A percentile compares a stretch with the other conserved stretches of the same genome.
phyloP scores from a whole-genome alignment of 2,113 vertebrate species.

The Gobius niger region DNA sequence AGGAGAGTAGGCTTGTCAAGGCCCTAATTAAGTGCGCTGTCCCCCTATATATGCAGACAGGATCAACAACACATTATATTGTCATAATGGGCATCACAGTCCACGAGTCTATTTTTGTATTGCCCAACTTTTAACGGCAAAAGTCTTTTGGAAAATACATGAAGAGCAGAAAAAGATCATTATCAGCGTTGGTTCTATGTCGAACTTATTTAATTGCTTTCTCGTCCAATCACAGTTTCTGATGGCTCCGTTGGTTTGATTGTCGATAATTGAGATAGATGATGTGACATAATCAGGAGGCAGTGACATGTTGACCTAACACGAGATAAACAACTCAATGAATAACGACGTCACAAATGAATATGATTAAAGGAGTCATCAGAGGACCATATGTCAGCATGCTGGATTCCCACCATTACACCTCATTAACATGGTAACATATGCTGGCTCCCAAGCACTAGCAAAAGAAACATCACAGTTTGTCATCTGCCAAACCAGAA shows the following conservation, averaged over 20 bases:
- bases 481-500: slow-evolving; percentile 69
- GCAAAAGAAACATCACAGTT: slow-evolving; percentile 62
- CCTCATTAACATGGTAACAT: slow-evolving; percentile 79
- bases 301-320: slow-evolving; percentile 75
- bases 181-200: slow-evolving; percentile 33
- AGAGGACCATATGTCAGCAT: slow-evolving; percentile 77
- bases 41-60: slow-evolving; percentile 79
- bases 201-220: slow-evolving; percentile 10
- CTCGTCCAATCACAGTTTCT: slow-evolving; percentile 34
- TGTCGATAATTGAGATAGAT: slow-evolving; percentile 76
- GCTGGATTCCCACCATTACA: slow-evolving; percentile 75
- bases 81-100: slow-evolving; percentile 90
- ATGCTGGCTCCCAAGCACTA: slow-evolving; percentile 74
- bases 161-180: slow-evolving; percentile 39
- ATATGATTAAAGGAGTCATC: slow-evolving; percentile 76
- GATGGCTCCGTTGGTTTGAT: slow-evolving; percentile 53
- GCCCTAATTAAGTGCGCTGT: slow-evolving; percentile 79
- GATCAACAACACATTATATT: slow-evolving; percentile 81
- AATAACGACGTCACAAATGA: slow-evolving; percentile 71
- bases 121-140: slow-evolving; percentile 80
- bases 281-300: slow-evolving; percentile 73
- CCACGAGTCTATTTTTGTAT: slow-evolving; percentile 83
- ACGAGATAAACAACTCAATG: slow-evolving; percentile 73
- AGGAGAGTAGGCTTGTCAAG: slow-evolving; percentile 81
- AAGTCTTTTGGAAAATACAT: slow-evolving; percentile 51